Percentiles rank a stretch among this genome's conserved stretches.
Evolutionary conservation across 2,113 vertebrate species (phyloP).

Genomic region (Microtus ochrogaster): DNA sequence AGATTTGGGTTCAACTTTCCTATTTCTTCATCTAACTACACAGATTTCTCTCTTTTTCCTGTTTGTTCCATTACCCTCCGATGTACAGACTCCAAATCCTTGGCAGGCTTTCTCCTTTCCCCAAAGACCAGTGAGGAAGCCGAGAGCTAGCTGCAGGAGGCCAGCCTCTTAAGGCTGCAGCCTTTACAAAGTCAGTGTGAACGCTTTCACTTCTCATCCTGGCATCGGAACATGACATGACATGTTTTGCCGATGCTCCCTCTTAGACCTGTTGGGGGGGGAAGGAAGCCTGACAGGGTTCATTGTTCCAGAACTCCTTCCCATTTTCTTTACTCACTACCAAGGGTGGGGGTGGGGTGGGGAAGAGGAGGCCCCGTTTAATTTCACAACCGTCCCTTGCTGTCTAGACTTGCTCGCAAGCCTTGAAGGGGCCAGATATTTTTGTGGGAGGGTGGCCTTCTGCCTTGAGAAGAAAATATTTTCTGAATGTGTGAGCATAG

Average conservation of each 20-base stretch:
- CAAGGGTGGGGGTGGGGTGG: neutral
- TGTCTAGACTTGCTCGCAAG: conserved; percentile 80
- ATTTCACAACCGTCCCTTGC: conserved; percentile 73
- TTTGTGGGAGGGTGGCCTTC: conserved; percentile 61
- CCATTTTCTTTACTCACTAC: neutral
- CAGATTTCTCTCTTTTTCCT: neutral
- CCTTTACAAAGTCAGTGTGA: conserved; percentile 45
- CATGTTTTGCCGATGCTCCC: conserved; percentile 74
- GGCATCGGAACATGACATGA: conserved; percentile 73
- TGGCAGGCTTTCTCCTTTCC: neutral
- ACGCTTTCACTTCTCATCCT: conserved; percentile 71
- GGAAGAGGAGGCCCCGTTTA: conserved; percentile 60
- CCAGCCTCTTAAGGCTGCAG: neutral
- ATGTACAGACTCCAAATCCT: neutral
- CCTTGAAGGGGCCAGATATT: conserved; percentile 38
- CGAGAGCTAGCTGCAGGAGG: neutral
- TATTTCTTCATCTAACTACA: neutral
- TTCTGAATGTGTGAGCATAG: neutral
- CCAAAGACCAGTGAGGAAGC: neutral
- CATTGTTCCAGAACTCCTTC: conserved; percentile 64
- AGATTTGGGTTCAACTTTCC: neutral
- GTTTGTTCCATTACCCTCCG: neutral
- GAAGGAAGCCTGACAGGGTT: conserved; percentile 77
- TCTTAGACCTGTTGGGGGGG: conserved; percentile 71
- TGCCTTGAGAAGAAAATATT: neutral